Percentiles rank a stretch among this genome's conserved stretches.
Evolutionary conservation across 2,797 vertebrate genomes (phyloP).

Genomic region (Pampus argenteus): DNA sequence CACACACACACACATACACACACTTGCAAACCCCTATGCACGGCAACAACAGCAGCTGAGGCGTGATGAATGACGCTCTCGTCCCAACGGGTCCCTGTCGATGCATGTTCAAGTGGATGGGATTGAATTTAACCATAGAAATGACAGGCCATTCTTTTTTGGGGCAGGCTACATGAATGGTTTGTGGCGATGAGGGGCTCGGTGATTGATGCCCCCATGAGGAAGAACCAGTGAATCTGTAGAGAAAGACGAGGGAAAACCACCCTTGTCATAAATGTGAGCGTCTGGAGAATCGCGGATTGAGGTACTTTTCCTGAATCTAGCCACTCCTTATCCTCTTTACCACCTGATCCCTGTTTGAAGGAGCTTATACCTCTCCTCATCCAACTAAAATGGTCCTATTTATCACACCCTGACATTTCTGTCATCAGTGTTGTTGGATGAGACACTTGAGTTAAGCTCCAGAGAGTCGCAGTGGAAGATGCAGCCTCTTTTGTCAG

Average conservation of each 20-base stretch:
- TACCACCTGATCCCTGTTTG: constrained; percentile 78
- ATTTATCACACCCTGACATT: constrained; percentile 77
- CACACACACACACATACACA: constrained; percentile 77
- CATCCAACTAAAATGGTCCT: constrained; percentile 71
- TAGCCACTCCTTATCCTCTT: constrained; percentile 77
- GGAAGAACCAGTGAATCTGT: constrained; percentile 67
- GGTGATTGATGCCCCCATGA: constrained; percentile 83
- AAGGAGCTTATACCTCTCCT: constrained; percentile 74
- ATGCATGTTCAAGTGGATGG: constrained; percentile 88
- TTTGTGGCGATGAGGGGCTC: constrained; percentile 75
- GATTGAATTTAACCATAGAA: constrained; percentile 89
- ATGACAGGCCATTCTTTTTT: constrained; percentile 87
- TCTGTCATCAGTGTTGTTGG: constrained; percentile 75
- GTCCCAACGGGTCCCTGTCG: constrained; percentile 84
- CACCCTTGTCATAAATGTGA: constrained; percentile 75
- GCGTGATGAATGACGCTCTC: constrained; percentile 84
- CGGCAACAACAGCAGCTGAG: constrained; percentile 77
- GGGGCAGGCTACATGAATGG: constrained; percentile 82
- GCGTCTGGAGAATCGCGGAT: constrained; percentile 64
- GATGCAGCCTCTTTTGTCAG: constrained; percentile 51
- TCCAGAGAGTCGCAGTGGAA: constrained; percentile 52
- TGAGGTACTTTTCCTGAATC: constrained; percentile 69
- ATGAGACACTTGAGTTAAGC: constrained; percentile 67
- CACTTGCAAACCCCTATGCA: constrained; percentile 73
- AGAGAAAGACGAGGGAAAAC: constrained; percentile 70